A percentile compares a stretch with the other conserved stretches of the same genome.
These are phyloP conservation scores for Rhyzopertha dominica DNA, from an alignment of 1,140 invertebrate species.

Conservation along the genomic window DNA sequence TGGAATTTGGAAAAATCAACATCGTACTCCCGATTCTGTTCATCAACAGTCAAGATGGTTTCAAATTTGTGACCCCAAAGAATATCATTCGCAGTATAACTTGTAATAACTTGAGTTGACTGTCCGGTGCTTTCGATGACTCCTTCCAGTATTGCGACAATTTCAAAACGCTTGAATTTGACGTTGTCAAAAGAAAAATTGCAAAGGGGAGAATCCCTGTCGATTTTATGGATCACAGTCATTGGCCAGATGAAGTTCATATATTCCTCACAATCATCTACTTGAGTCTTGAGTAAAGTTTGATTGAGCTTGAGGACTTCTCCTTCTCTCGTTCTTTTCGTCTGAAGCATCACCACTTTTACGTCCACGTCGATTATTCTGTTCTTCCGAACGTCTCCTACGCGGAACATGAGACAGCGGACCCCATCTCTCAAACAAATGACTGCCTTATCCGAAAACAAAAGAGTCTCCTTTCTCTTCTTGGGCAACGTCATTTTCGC, in stretches of 20 bases:
- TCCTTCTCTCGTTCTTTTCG: conserved; percentile 83
- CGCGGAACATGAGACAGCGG: conserved; percentile 89
- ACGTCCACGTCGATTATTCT: conserved; percentile 91
- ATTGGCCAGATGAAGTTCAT: conserved; percentile 95
- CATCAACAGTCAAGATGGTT: conserved; percentile 83
- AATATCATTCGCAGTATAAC: conserved; percentile 89
- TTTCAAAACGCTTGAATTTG: conserved; percentile 84
- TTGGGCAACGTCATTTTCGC: conserved; percentile 92
- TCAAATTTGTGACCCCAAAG: conserved; percentile 93
- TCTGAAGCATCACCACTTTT: conserved; percentile 81
- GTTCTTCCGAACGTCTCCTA: conserved; percentile 95
- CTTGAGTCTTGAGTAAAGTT: conserved; percentile 50
- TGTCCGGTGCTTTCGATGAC: conserved; percentile 51
- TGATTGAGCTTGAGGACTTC: conserved; percentile 78
- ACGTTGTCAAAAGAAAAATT: conserved; percentile 82
- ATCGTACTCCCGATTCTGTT: conserved; percentile 85
- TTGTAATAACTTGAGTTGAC: conserved; percentile 70
- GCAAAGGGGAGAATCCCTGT: conserved; percentile 78
- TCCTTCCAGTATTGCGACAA: conserved; percentile 92
- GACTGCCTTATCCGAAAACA: conserved; percentile 91
- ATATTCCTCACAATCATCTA: conserved; percentile 76
- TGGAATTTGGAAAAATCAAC: conserved; percentile 86
- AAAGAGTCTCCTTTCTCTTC: conserved; percentile 87
- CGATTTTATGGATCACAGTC: conserved; percentile 76
- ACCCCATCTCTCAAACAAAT: conserved; percentile 86